Base-by-base conservation (phyloP, 2,797 vertebrate species). In the Falco naumanni region DNA sequence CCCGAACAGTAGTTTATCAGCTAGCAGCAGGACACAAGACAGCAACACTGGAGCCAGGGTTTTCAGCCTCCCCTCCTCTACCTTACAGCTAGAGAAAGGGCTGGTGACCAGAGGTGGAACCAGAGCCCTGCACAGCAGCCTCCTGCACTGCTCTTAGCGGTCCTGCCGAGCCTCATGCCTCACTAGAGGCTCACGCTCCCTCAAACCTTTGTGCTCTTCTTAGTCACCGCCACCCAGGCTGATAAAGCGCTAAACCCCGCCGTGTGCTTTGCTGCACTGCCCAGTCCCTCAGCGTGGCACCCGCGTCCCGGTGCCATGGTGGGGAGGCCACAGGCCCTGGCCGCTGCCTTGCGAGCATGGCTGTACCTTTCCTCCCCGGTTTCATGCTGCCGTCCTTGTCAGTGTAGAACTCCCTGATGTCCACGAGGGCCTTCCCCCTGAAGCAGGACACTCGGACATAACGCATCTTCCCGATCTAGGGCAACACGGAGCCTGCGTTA, bases 401-500 rank as follows among this genome's bases (percentile, higher is more conserved):
- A 33, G 43, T 0, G 4, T 45, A 96, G 83, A 91, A 70, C 56
- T 95, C 84, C 54, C 93, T 90, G 66, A 88, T 75, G 28, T 90
- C 91, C 72, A 93, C 70, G 0, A 90, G 74, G 20, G 47, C 68
- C 48, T 94, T 90, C n/a, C 92, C 80, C 81, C 87, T 89, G 72
- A 90, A 95, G 78, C 69, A 70, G 89, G 79, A 77, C 76, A 93
- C 89, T 24, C 21, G 25, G 81, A 86, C 76, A 9, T 69, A 87
- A 15, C 33, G 26, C 91, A 87, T 71, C 80, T 66, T 91, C 61
- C 93, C 75, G 3, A 84, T 68, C 93, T 92, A 75, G 5, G 1
- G 48, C 0, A 11, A 85, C 37, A 78, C 70, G 22, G 51, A 60
- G 53, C 33, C n/a, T 0, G 8, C 0, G 21, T 57, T 37, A 65